Evolutionary conservation across 2,113 vertebrate species (phyloP).

Genomic region (Sphaerodactylus townsendi): DNA sequence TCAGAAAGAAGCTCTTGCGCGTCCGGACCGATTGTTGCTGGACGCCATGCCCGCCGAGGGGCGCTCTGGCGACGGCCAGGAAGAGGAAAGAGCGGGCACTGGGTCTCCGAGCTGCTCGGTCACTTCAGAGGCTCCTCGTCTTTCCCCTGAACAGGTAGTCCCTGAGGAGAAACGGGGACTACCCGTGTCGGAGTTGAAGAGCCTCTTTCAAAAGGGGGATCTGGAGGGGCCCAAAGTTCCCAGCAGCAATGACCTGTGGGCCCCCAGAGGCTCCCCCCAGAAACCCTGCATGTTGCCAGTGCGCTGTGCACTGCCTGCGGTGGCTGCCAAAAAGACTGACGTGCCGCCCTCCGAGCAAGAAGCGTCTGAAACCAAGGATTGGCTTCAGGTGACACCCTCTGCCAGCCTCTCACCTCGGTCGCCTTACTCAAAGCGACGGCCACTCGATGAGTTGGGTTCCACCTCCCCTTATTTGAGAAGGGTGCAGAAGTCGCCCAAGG

Average conservation of each 20-base stretch:
- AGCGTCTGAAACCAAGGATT: background rate
- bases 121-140: background rate
- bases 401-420: background rate
- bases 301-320: conserved; percentile 66
- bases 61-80: background rate
- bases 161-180: background rate
- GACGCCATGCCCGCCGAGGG: background rate
- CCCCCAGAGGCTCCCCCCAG: conserved; percentile 24
- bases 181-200: conserved; percentile 23
- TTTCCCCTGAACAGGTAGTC: background rate
- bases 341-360: background rate
- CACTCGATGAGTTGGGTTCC: conserved; percentile 19
- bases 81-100: background rate
- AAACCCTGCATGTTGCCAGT: conserved; percentile 84
- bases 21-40: too few species aligned
- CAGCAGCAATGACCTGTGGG: background rate
- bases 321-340: conserved; percentile 13
- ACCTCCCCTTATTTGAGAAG: conserved; percentile 67
- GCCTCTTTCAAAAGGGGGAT: conserved; percentile 36
- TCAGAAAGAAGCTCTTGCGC: conserved; percentile 69
- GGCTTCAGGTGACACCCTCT: background rate
- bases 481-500: conserved; percentile 60
- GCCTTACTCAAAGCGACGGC: conserved; percentile 45
- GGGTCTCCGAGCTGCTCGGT: background rate
- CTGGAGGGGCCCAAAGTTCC: conserved; percentile 55